Percentiles rank a stretch among this genome's conserved stretches.
These are phyloP conservation scores for Mesorhabditis spiculigera DNA, from an alignment of 2,888 invertebrate species.

Conservation along the genomic window DNA sequence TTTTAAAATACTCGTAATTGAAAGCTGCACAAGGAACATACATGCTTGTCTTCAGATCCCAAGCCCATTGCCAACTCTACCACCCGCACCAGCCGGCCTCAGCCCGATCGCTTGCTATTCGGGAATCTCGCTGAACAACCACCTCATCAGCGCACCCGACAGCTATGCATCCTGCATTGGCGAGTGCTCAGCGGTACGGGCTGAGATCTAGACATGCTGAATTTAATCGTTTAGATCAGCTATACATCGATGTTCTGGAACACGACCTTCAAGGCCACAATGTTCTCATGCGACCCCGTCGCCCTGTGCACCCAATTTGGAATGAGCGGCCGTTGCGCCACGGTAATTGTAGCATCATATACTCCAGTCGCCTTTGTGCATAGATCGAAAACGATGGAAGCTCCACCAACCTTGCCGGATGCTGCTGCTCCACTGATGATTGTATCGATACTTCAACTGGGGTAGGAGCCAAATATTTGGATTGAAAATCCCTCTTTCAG, in stretches of 20 bases:
- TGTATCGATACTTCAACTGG: conserved; percentile 18
- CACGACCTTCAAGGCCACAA: conserved; percentile 17
- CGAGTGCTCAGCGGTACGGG: not conserved
- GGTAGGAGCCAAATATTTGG: not conserved
- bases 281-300: conserved; percentile 29
- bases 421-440: conserved; percentile 26
- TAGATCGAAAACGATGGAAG: conserved; percentile 16
- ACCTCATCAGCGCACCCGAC: not conserved
- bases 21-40: not conserved
- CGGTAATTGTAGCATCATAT: not conserved
- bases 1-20: not conserved
- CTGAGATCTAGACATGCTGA: not conserved
- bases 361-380: not conserved
- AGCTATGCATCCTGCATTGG: not conserved
- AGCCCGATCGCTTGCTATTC: conserved; percentile 27
- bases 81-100: not conserved
- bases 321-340: conserved; percentile 21
- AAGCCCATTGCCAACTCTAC: conserved; percentile 17
- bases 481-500: not conserved
- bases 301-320: conserved; percentile 21
- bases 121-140: conserved; percentile 24
- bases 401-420: conserved; percentile 22
- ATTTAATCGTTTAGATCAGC: conserved; percentile 18
- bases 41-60: not conserved
- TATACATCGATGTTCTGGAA: conserved; percentile 19